A percentile compares a stretch with the other conserved stretches of the same genome.
Evolutionary conservation across 2,888 invertebrate species (phyloP).

Genomic region (Netelia virgata): DNA sequence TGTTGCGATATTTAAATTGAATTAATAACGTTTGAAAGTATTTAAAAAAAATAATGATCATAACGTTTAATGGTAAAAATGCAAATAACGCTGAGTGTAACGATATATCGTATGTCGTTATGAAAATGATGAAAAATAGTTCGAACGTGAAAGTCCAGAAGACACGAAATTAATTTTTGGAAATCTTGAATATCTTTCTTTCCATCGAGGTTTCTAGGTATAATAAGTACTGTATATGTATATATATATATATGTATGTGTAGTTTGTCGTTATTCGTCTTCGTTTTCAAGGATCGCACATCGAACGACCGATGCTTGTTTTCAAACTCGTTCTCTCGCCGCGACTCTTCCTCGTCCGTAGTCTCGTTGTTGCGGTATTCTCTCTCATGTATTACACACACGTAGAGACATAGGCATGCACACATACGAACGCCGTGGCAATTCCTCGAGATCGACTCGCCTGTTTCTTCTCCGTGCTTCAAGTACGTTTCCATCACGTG

Average conservation of each 20-base stretch:
- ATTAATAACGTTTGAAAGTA: no score
- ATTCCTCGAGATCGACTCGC: constrained; percentile 16
- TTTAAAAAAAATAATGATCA: no score
- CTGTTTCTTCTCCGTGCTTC: constrained; percentile 27
- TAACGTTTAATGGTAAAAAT: no score
- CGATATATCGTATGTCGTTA: neutral
- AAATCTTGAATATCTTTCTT: constrained; percentile 34
- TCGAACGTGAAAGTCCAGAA: constrained; percentile 72
- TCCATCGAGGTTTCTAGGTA: neutral
- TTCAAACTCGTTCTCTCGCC: constrained; percentile 76
- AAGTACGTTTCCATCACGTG: constrained; percentile 24
- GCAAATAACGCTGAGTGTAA: neutral
- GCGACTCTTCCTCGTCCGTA: constrained; percentile 57
- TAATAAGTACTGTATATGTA: neutral
- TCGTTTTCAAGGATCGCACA: constrained; percentile 56
- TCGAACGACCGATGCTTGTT: constrained; percentile 75
- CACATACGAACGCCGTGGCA: constrained; percentile 40
- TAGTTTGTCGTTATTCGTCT: constrained; percentile 9
- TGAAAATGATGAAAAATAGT: neutral
- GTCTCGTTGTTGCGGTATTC: constrained; percentile 24
- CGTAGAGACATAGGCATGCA: constrained; percentile 6
- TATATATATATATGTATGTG: neutral
- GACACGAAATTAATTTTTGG: constrained; percentile 67
- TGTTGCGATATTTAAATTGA: no score
- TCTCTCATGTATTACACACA: neutral